Evolutionary conservation across 1,140 invertebrate genomes (phyloP).

Genomic region (Hermatobates lingyangjiaoensis): DNA sequence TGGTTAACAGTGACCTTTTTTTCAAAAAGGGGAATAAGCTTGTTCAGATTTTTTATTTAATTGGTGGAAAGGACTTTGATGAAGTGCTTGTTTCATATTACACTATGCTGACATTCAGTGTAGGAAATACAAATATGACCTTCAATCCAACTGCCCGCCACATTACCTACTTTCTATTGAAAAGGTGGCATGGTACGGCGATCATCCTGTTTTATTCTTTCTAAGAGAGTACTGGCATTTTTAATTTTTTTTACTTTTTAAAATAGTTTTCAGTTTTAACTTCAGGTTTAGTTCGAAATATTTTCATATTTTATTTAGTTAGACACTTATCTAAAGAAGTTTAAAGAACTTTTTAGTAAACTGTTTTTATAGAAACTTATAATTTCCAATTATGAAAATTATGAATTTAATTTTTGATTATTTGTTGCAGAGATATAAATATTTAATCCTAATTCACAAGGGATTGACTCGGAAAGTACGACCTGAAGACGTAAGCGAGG

Average conservation of each 20-base stretch:
- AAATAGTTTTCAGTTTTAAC: neutral
- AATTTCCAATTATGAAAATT: neutral
- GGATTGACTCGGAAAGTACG: slow-evolving; percentile 43
- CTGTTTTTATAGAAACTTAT: neutral
- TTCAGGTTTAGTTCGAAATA: neutral
- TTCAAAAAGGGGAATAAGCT: no score
- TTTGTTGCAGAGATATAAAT: slow-evolving; percentile 47
- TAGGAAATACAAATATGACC: no score
- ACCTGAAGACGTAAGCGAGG: slow-evolving; percentile 48
- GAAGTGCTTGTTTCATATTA: no score
- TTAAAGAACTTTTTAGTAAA: neutral
- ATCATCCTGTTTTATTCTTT: no score
- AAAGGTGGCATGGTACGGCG: no score
- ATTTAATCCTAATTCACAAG: slow-evolving; percentile 48
- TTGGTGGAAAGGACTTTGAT: no score
- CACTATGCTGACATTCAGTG: no score
- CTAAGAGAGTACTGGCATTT: no score
- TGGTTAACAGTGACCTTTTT: no score
- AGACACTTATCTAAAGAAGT: neutral
- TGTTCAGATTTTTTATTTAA: no score
- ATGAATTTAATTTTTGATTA: neutral
- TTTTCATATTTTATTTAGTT: neutral
- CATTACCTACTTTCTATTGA: no score
- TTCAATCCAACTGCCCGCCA: no score
- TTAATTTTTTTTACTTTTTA: neutral